Percentiles rank a stretch among this genome's conserved stretches.
phyloP scores from a whole-genome alignment of 2,113 vertebrate species.

The Perognathus longimembris region DNA sequence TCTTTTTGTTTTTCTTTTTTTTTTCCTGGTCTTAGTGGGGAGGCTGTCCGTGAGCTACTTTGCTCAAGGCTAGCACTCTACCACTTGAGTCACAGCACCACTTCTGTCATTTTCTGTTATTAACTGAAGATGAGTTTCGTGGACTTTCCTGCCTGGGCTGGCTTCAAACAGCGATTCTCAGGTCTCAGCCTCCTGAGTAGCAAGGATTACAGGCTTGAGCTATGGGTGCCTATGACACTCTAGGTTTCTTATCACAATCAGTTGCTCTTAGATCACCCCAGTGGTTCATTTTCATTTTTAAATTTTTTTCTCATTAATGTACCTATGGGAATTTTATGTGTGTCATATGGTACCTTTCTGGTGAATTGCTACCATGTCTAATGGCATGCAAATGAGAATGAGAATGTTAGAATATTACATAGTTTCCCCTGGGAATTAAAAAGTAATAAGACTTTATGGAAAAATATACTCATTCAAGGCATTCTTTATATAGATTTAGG shows the following conservation, averaged over 20 bases:
- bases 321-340: background rate
- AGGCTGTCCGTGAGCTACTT: too few species aligned
- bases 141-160: too few species aligned
- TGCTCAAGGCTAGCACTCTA: too few species aligned
- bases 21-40: too few species aligned
- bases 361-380: background rate
- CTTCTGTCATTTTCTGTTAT: too few species aligned
- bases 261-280: background rate
- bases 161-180: too few species aligned
- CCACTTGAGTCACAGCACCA: too few species aligned
- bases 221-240: too few species aligned
- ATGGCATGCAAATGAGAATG: background rate
- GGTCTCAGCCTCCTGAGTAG: background rate
- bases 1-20: too few species aligned
- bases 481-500: slow-evolving; percentile 44
- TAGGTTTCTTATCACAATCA: background rate
- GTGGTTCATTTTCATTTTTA: background rate
- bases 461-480: slow-evolving; percentile 38
- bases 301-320: background rate
- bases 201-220: too few species aligned
- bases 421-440: slow-evolving; percentile 35
- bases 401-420: background rate
- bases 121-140: too few species aligned
- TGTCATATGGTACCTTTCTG: background rate
- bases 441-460: background rate